Base-by-base conservation (phyloP, 2,888 invertebrate species). In the Pyralis farinalis region DNA sequence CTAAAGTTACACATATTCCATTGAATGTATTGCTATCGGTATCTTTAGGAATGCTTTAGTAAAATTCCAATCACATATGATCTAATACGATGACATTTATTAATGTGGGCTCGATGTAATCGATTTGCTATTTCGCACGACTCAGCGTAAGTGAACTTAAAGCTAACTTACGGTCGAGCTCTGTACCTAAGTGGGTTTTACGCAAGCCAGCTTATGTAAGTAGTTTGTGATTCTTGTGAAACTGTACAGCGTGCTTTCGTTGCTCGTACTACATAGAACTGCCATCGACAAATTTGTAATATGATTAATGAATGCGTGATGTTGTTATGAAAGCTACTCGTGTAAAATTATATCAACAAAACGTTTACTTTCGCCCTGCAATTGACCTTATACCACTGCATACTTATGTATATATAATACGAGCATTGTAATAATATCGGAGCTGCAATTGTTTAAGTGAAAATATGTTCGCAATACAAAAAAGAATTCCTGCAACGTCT, bases 171-270 rank as follows among this genome's bases (percentile, higher is more conserved):
- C 66, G 63, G 66, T 65, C 56, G 16, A 16, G 60, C 69, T 74
- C 66, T 62, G 64, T 73, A 65, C 67, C 71, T 78, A 80, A 83
- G 80, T 77, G 65, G 66, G 53, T 67, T 76, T 85, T 83, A 76
- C 83, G 84, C 78, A 85, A 86, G 73, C 61, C 53, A 58, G 58
- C 71, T 85, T 86, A 86, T 80, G 78, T 86, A 88, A 88, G 76
- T 70, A 68, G 71, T 72, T 77, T 69, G 70, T 65, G 71, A 70
- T 77, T 72, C 76, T 85, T 85, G 78, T 74, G 85, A 80, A 85
- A 84, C 73, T 54, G 53, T 61, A 50, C 58, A 4, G 3, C 60
- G 71, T 71, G 78, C 77, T 83, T 85, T 80, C 73, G 68, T 71
- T 25, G 7, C 58, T 70, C 56, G 59, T 58, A 59, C 69, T 73